Evolutionary conservation across 2,113 vertebrate species (phyloP).

Genomic region (Paralichthys olivaceus): DNA sequence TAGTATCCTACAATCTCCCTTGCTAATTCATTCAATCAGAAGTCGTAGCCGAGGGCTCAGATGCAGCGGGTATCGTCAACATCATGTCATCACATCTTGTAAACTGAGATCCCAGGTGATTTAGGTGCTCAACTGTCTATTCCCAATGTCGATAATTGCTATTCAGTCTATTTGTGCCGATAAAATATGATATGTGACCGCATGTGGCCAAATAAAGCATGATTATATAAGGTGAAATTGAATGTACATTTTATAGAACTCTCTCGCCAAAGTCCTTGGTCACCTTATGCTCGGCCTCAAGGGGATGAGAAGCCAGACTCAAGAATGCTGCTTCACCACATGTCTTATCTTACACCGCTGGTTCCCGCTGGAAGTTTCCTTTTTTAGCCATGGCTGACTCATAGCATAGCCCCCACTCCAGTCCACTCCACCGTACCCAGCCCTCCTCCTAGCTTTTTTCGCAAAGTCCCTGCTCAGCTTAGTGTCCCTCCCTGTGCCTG

Average conservation of each 20-base stretch:
- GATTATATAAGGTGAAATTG: conserved; percentile 39
- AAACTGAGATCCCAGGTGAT: not conserved
- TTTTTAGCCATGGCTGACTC: conserved; percentile 80
- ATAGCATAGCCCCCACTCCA: conserved; percentile 43
- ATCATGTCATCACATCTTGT: not conserved
- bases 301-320: conserved; percentile 18
- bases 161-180: conserved; percentile 5
- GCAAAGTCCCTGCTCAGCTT: conserved; percentile 54
- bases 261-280: conserved; percentile 37
- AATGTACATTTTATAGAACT: conserved; percentile 29
- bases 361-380: conserved; percentile 66
- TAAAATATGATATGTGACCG: conserved; percentile 14
- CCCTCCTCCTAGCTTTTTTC: not conserved
- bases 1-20: not conserved
- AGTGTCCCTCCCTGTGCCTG: conserved; percentile 24
- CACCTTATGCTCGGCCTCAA: conserved; percentile 46
- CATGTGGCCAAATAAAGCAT: not conserved
- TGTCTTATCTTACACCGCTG: conserved; percentile 65
- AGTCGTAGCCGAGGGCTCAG: not conserved
- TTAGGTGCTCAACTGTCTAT: conserved; percentile 1
- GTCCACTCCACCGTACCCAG: not conserved
- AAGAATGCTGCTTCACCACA: conserved; percentile 71
- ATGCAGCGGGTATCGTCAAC: not conserved
- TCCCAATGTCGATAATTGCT: conserved; percentile 5
- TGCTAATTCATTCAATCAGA: conserved; percentile 9